Conservation (phyloP, 2,797 vertebrate species). For the Scolopax bukidnonensis region DNA sequence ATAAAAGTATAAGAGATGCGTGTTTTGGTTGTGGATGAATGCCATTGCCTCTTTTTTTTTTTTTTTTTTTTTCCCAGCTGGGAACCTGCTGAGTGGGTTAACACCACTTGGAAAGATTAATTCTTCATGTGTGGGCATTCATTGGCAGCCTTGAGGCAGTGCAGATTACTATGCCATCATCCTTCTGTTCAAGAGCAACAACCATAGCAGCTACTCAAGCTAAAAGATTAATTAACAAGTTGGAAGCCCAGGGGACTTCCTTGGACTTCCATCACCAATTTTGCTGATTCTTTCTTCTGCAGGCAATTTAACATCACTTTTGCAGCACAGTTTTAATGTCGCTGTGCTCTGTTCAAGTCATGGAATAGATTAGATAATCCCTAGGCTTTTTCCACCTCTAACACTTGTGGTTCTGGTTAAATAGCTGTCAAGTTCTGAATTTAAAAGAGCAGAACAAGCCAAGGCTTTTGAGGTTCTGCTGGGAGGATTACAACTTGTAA, state of each 20-base stretch:
- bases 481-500: conserved; percentile 50
- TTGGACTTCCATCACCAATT: background rate
- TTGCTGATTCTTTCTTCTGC: background rate
- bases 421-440: conserved; percentile 48
- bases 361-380: conserved; percentile 54
- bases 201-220: background rate
- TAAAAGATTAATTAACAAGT: background rate
- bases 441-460: conserved; percentile 51
- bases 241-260: background rate
- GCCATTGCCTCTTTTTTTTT: background rate
- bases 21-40: conserved; percentile 27
- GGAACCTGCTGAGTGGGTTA: conserved; percentile 8
- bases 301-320: background rate
- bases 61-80: background rate
- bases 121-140: conserved; percentile 50
- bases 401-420: conserved; percentile 55
- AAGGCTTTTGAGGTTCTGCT: conserved; percentile 63
- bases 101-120: background rate
- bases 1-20: conserved; percentile 28
- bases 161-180: background rate
- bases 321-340: background rate
- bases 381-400: conserved; percentile 49
- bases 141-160: background rate
- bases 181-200: background rate
- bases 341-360: background rate